A percentile compares a stretch with the other conserved stretches of the same genome.
Evolutionary conservation across 2,797 vertebrate genomes (phyloP).

Genomic region (Bradypodion ventrale): DNA sequence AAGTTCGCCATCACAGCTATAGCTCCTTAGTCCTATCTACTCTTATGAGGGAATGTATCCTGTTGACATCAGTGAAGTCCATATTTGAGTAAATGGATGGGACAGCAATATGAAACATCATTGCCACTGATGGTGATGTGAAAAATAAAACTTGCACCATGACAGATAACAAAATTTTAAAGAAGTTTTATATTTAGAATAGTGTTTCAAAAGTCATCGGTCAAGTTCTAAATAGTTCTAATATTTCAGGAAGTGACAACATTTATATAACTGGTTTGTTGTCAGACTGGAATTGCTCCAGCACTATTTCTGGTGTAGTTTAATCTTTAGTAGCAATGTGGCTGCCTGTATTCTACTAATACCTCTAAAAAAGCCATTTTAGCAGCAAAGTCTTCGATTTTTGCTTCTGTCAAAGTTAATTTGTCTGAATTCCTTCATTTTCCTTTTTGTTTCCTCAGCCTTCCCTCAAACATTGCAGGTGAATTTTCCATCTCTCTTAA

Average conservation of each 20-base stretch:
- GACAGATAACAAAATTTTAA: not conserved
- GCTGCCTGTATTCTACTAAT: not conserved
- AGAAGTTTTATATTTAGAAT: not conserved
- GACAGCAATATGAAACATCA: not conserved
- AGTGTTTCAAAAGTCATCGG: not conserved
- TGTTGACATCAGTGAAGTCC: too few relatives aligned
- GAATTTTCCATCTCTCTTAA: not conserved
- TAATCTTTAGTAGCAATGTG: rapidly evolving
- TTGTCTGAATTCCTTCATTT: not conserved
- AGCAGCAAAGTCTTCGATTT: not conserved
- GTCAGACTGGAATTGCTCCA: not conserved
- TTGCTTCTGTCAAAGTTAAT: not conserved
- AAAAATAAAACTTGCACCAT: not conserved
- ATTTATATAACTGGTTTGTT: not conserved
- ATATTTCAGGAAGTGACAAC: not conserved
- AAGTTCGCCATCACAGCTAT: too few relatives aligned
- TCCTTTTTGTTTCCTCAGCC: not conserved
- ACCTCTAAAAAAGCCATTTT: not conserved
- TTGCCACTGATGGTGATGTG: not conserved
- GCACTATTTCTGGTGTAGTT: not conserved
- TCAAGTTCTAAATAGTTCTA: not conserved
- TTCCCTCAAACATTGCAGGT: rapidly evolving
- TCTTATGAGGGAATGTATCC: not conserved
- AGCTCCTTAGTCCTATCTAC: not conserved
- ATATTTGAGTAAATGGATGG: not conserved